phyloP scores from a whole-genome alignment of 2,113 vertebrate species.

The Entomyzon cyanotis region DNA sequence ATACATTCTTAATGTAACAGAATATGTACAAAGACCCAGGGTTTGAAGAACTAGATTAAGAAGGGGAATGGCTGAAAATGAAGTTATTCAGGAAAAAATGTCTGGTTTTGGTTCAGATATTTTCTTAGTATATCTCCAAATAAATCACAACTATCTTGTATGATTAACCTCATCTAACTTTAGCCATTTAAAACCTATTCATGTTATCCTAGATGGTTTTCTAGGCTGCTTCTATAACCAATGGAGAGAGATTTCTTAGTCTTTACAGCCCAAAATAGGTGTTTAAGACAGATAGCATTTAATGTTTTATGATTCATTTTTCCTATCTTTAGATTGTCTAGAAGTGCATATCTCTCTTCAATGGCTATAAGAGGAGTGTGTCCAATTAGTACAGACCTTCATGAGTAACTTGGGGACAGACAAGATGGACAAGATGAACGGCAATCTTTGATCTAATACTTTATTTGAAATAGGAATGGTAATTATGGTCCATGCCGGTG shows the following conservation, averaged over 20 bases:
- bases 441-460: neutral
- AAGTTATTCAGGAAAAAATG: neutral
- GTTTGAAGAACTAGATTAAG: neutral
- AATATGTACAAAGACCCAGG: neutral
- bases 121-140: neutral
- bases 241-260: neutral
- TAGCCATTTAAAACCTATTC: neutral
- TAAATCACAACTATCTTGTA: neutral
- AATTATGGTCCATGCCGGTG: neutral
- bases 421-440: slow-evolving; percentile 8
- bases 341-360: slow-evolving; percentile 7
- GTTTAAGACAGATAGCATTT: slow-evolving; percentile 22
- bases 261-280: slow-evolving; percentile 8
- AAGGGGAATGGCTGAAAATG: neutral
- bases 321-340: slow-evolving; percentile 37
- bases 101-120: neutral
- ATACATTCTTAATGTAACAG: neutral
- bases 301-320: slow-evolving; percentile 55
- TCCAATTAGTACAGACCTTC: slow-evolving; percentile 32
- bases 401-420: slow-evolving; percentile 15
- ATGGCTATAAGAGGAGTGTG: neutral
- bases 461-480: slow-evolving; percentile 17
- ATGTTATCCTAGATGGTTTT: neutral
- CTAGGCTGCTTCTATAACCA: neutral
- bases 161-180: neutral